Evolutionary conservation across 2,888 invertebrate species (phyloP).

Genomic region (Plagiodera versicolora): DNA sequence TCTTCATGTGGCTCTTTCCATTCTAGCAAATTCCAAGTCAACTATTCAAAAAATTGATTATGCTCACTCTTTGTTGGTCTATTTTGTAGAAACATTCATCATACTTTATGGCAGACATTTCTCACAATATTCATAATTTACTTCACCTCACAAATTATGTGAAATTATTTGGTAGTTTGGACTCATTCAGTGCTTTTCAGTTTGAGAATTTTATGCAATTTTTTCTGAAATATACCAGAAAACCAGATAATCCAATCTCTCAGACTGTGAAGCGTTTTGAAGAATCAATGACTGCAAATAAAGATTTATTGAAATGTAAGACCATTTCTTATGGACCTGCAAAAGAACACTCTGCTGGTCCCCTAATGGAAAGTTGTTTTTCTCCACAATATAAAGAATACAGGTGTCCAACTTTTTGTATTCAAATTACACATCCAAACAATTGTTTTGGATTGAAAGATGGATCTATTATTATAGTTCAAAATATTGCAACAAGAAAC

Average conservation of each 20-base stretch:
- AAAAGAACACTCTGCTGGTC: constrained; percentile 6
- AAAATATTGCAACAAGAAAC: constrained; percentile 13
- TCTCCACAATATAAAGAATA: constrained; percentile 12
- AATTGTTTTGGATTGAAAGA: constrained; percentile 16
- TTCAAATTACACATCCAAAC: constrained; percentile 15
- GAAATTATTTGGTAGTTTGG: constrained; percentile 8
- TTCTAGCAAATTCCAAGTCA: constrained; percentile 10
- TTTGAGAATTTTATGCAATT: too few species aligned
- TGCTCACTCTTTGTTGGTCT: constrained; percentile 5
- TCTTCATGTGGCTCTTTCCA: constrained; percentile 18
- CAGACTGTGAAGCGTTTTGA: constrained; percentile 11
- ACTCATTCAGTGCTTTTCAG: constrained; percentile 13
- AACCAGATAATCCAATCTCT: constrained; percentile 11
- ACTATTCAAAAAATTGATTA: constrained; percentile 6
- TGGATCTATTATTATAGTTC: constrained; percentile 9
- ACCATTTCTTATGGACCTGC: constrained; percentile 1
- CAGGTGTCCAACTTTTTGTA: constrained; percentile 12
- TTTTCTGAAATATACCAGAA: constrained; percentile 6
- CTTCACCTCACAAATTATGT: constrained; percentile 9
- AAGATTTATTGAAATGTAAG: not conserved
- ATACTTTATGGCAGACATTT: too few species aligned
- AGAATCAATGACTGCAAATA: not conserved
- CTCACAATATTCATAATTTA: too few species aligned
- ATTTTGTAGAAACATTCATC: constrained; percentile 11
- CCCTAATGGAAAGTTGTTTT: constrained; percentile 7